These are phyloP conservation scores for Lithobates pipiens DNA, from an alignment of 2,797 vertebrate species.

Conservation along the genomic window DNA sequence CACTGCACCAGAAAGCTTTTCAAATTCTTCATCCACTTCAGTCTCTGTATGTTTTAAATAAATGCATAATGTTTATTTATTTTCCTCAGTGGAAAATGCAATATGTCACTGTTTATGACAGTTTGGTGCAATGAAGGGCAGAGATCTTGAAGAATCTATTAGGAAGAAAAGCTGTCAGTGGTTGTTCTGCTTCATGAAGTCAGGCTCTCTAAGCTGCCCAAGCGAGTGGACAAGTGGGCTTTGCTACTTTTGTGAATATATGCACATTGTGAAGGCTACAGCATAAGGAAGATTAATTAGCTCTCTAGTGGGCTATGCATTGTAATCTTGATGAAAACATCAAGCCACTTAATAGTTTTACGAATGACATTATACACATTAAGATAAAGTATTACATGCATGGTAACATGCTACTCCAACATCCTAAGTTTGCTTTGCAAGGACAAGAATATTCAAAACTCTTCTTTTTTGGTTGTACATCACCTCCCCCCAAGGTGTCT, in stretches of 20 bases:
- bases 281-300: constrained; percentile 17
- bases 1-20: not conserved
- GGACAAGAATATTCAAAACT: too few species aligned
- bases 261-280: not conserved
- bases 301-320: not conserved
- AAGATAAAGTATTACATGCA: not conserved
- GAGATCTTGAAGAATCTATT: constrained; percentile 10
- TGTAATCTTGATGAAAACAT: not conserved
- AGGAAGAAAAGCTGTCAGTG: constrained; percentile 6
- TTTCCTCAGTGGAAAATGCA: not conserved
- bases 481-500: too few species aligned
- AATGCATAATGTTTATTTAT: constrained; percentile 9
- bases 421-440: not conserved
- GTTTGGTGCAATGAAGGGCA: not conserved
- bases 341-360: not conserved
- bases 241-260: not conserved
- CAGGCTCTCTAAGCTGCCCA: not conserved
- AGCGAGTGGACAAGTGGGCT: constrained; percentile 6
- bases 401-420: not conserved
- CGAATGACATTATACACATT: not conserved
- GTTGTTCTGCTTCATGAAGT: constrained; percentile 16
- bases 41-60: not conserved
- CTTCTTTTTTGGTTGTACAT: too few species aligned
- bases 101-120: constrained; percentile 3
- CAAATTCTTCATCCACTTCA: not conserved